These are phyloP conservation scores for Paedocypris micromegethes DNA, from an alignment of 2,797 vertebrate species.

Conservation along the genomic window DNA sequence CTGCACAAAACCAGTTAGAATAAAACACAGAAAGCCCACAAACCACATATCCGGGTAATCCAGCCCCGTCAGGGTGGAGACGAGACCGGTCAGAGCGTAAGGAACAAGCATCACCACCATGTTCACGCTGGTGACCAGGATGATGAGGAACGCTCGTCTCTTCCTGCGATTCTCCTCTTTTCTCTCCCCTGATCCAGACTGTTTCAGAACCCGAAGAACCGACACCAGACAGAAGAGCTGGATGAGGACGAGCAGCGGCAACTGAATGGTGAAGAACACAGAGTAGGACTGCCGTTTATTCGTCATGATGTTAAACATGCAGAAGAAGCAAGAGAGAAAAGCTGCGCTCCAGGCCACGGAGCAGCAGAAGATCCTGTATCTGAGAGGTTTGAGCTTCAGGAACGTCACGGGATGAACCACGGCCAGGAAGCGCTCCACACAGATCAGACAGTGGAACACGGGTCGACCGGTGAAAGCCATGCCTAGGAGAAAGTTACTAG, in stretches of 20 bases:
- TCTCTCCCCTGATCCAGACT: constrained; percentile 14
- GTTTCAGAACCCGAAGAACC: background rate
- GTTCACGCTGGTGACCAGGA: background rate
- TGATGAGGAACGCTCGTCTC: constrained; percentile 3
- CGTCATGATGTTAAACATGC: background rate
- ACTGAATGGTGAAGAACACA: background rate
- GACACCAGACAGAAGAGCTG: constrained; percentile 3
- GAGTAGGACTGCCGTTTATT: background rate
- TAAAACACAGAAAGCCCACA: background rate
- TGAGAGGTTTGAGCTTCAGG: constrained; percentile 5
- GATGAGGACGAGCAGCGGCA: background rate
- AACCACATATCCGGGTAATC: too few relatives aligned
- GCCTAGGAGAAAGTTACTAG: background rate
- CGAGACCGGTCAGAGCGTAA: background rate
- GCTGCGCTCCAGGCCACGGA: background rate
- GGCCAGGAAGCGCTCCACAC: too few relatives aligned
- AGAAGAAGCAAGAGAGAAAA: background rate
- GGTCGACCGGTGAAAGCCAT: background rate
- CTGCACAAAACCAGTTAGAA: constrained; percentile 1
- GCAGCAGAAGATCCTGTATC: background rate
- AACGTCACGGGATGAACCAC: background rate
- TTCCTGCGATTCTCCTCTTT: background rate
- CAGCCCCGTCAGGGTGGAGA: background rate
- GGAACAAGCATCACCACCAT: background rate
- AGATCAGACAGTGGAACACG: constrained; percentile 9